Evolutionary conservation across 1,140 invertebrate genomes (phyloP), one percentile per base, ranked within the genome.

Genomic region (Hyles euphorbiae): DNA sequence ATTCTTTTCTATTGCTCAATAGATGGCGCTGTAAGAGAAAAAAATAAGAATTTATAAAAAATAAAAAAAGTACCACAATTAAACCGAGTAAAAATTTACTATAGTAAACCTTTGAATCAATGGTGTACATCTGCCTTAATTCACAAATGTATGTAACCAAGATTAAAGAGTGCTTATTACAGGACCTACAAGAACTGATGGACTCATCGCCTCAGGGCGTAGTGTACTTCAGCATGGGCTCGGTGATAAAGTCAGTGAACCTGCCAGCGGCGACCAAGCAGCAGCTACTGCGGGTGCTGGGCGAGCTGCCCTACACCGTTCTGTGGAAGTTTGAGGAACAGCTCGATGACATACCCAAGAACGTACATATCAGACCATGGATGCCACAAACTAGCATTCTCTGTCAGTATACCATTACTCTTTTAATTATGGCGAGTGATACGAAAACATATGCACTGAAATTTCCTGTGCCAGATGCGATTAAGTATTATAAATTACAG

Each of bases 341-440:
- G 5, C 48, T 88, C 2, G 63, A 73, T 2, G 63, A 68, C 45
- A 52, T 82, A 4, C 82, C 89, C 0, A 61, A 76, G 2, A 94
- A 94, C 72, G 79, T 94, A 0, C 88, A 90, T 62, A 65, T 92
- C 0, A 80, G 77, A 43, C 81, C 90, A 12, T 94, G 93, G 93
- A 70, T 93, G 34, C 93, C 93, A 0, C 93, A 94, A 62, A 83
- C 89, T 36, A 92, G 92, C 67, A 78, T 93, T 64, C 65, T 93
- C 52, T 91, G 80, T 83, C 46, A 69, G 58, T 36, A 36, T 40
- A 40, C 22, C 22, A 22, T 22, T 22, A 40, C 48, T 32, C 50
- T 46, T 48, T 2, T 5, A 4, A n/a, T 10, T 10, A 48, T n/a
- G 12, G 22, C 22, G 22, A 22, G 2, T 0, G 22, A 22, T 22